Evolutionary conservation across 2,797 vertebrate genomes (phyloP).

Genomic region (Epinephelus malabaricus): DNA sequence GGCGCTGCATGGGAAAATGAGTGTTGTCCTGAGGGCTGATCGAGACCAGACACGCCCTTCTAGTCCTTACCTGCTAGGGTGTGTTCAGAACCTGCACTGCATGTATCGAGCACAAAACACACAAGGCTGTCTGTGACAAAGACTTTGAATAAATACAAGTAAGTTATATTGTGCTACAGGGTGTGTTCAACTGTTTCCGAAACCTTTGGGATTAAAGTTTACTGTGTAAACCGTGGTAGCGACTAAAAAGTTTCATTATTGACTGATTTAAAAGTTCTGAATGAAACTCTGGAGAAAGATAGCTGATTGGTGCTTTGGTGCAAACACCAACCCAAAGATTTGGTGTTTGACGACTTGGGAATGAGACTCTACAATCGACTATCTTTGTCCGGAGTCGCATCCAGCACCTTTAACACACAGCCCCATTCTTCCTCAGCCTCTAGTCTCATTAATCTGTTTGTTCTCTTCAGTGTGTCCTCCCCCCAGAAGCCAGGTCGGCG

Average conservation of each 20-base stretch:
- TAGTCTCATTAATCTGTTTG: constrained; percentile 60
- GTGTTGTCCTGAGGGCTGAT: constrained; percentile 70
- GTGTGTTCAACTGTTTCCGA: constrained; percentile 21
- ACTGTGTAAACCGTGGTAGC: not conserved
- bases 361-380: too few species aligned
- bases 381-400: too few species aligned
- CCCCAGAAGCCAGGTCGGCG: constrained; percentile 42
- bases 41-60: constrained; percentile 70
- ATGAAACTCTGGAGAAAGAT: too few species aligned
- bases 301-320: too few species aligned
- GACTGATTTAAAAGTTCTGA: not conserved
- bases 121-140: constrained; percentile 27
- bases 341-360: too few species aligned
- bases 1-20: constrained; percentile 74
- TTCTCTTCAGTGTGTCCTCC: constrained; percentile 38
- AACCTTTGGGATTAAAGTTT: not conserved
- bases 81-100: constrained; percentile 63
- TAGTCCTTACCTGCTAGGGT: constrained; percentile 75
- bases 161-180: constrained; percentile 21
- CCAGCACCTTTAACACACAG: not conserved
- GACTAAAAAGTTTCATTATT: constrained; percentile 5
- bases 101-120: constrained; percentile 16
- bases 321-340: too few species aligned
- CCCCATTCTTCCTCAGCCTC: constrained; percentile 33
- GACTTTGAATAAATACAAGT: constrained; percentile 17